Base-by-base conservation (phyloP, 2,797 vertebrate species). In the Trachops cirrhosus region DNA sequence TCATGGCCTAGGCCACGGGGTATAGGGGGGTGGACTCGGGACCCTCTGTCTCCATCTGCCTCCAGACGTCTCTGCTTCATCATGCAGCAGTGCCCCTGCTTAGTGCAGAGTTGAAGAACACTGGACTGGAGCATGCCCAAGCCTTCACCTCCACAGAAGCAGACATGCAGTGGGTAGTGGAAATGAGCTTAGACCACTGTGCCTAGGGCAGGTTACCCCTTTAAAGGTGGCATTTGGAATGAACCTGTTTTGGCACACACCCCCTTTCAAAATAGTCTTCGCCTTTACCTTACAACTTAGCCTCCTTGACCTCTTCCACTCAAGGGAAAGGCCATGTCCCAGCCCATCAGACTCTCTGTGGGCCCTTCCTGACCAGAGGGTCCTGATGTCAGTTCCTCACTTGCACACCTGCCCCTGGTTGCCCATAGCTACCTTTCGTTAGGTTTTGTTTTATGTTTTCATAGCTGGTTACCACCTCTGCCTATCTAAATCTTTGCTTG, bases 21-120 rank as follows among this genome's bases (percentile, higher is more conserved):
- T 2, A 0, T 6, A 14, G 5, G 2, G 0, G 1, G 2, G 9
- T 34, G 64, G 59, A 37, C 34, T 29, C 34, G 32, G 48, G 37
- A 68, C 24, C 21, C 26, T 78, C 10, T 54, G 15, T 68, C 26
- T 71, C 44, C 14, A 32, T 15, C 15, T 8, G 14, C 68, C 29
- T 82, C 6, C 10, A 71, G 3, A 9, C 54, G 41, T 12, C 9
- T 86, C 21, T 2, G 34, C 2, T 37, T 86, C 21, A 22, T 7
- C 22, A 26, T 62, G 10, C 3, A 19, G 32, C 68, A 75, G 19
- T 29, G 19, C 59, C 50, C n/a, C 3, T 39, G 9, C 48, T 74
- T n/a, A 41, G 48, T 12, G 21, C 10, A 46, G 37, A 54, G 37
- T 11, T 16, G 18, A 84, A 48, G 29, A 44, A 24, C 67, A 44